Percentiles rank a stretch among this genome's conserved stretches.
These are phyloP conservation scores for Sebastes ruberrimus DNA, from an alignment of 2,797 vertebrate species.

Conservation along the genomic window DNA sequence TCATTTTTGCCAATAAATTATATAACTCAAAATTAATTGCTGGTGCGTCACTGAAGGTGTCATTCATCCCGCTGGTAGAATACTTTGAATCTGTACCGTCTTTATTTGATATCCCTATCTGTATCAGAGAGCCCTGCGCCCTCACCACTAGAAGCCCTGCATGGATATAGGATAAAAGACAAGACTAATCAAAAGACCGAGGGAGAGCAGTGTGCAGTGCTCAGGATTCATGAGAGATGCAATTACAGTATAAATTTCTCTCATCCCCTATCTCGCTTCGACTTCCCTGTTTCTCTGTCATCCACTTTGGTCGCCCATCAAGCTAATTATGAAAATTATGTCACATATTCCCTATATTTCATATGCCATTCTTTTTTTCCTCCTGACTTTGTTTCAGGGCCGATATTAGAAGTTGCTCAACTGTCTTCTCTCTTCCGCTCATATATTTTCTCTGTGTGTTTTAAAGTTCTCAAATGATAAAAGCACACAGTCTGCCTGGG, in stretches of 20 bases:
- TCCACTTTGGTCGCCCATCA: slow-evolving; percentile 32
- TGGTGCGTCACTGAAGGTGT: neutral
- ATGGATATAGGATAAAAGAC: slow-evolving; percentile 57
- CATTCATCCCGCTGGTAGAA: slow-evolving; percentile 2
- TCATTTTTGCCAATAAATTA: slow-evolving; percentile 20
- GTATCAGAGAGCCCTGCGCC: neutral
- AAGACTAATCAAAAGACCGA: slow-evolving; percentile 47
- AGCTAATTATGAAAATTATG: slow-evolving; percentile 37
- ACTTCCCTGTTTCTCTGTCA: slow-evolving; percentile 27
- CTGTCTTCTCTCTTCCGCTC: neutral
- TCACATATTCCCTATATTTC: slow-evolving; percentile 3
- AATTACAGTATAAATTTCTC: slow-evolving; percentile 26
- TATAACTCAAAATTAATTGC: neutral
- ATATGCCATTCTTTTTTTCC: neutral
- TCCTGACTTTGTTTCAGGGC: neutral
- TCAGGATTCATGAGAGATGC: slow-evolving; percentile 40
- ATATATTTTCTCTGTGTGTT: neutral
- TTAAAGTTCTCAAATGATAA: neutral
- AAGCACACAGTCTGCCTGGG: neutral
- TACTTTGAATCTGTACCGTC: neutral
- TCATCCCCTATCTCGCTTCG: slow-evolving; percentile 15
- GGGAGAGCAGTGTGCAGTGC: neutral
- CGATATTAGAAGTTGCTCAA: neutral
- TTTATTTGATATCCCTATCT: slow-evolving; percentile 5
- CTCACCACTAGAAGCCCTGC: neutral